Evolutionary conservation across 2,113 vertebrate species (phyloP).

Genomic region (Geococcyx californianus): DNA sequence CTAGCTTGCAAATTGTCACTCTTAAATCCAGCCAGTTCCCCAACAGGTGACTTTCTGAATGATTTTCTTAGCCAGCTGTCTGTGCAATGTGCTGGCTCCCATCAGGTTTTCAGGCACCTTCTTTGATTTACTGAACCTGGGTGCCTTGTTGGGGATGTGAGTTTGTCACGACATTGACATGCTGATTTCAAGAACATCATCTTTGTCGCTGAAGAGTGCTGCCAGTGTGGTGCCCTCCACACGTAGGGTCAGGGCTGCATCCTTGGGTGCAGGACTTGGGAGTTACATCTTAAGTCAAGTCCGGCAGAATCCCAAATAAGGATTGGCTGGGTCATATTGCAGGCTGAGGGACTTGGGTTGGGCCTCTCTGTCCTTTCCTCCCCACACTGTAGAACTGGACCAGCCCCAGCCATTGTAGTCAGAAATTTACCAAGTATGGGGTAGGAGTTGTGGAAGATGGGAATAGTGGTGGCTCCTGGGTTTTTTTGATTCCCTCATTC

Average conservation of each 20-base stretch:
- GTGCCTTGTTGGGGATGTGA: neutral
- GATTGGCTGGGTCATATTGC: neutral
- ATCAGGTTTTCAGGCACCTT: neutral
- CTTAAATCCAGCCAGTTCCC: neutral
- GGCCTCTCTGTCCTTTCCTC: neutral
- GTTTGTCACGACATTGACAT: neutral
- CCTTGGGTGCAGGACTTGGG: neutral
- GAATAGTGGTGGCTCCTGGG: neutral
- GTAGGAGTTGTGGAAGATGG: neutral
- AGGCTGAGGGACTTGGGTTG: neutral
- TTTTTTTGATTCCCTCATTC: neutral
- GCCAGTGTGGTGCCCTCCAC: neutral
- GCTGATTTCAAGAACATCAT: too few species aligned
- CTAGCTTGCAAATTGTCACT: fast-evolving
- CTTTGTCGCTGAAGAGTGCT: too few species aligned
- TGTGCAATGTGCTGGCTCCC: neutral
- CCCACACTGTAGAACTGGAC: neutral
- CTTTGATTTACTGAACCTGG: neutral
- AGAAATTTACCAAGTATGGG: neutral
- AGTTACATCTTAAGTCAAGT: neutral
- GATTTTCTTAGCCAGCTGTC: neutral
- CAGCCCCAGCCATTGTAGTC: neutral
- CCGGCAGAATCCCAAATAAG: neutral
- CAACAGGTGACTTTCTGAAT: neutral
- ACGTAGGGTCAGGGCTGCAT: fast-evolving